Conservation (phyloP, 2,888 invertebrate species). For the Chrysolina haemoptera region DNA sequence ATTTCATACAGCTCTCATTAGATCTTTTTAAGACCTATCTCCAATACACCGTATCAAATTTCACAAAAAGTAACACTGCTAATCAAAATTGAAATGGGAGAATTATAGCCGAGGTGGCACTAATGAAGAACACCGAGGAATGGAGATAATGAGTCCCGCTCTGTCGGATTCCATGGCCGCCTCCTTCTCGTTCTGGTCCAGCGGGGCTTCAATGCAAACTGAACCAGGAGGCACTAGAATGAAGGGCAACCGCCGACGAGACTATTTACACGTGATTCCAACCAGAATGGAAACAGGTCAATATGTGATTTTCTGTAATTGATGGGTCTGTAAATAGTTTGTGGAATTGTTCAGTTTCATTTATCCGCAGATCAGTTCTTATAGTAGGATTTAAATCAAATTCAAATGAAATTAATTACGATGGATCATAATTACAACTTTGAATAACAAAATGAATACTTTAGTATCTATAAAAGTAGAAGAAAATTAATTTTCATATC, state of each 20-base stretch:
- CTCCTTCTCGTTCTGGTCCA: not conserved
- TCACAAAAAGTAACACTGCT: not conserved
- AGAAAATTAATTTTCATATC: too few relatives aligned
- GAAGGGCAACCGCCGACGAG: not conserved
- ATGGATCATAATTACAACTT: too few relatives aligned
- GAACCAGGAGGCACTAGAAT: not conserved
- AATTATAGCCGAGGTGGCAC: slow-evolving; percentile 11
- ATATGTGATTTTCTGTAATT: not conserved
- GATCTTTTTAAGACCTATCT: not conserved
- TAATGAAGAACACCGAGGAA: slow-evolving; percentile 14
- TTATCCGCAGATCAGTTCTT: too few relatives aligned
- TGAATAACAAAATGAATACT: too few relatives aligned
- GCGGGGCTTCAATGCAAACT: not conserved
- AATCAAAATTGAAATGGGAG: slow-evolving; percentile 9
- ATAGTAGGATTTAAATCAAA: too few relatives aligned
- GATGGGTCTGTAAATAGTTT: too few relatives aligned
- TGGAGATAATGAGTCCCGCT: slow-evolving; percentile 25
- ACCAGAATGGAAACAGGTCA: not conserved
- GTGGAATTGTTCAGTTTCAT: too few relatives aligned
- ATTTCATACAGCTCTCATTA: too few relatives aligned
- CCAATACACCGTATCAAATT: not conserved
- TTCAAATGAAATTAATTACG: too few relatives aligned
- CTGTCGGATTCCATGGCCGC: slow-evolving; percentile 1
- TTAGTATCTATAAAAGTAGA: too few relatives aligned
- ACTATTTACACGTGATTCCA: not conserved